Conservation (phyloP, 2,113 vertebrate species). For the Cyanoliseus patagonus region DNA sequence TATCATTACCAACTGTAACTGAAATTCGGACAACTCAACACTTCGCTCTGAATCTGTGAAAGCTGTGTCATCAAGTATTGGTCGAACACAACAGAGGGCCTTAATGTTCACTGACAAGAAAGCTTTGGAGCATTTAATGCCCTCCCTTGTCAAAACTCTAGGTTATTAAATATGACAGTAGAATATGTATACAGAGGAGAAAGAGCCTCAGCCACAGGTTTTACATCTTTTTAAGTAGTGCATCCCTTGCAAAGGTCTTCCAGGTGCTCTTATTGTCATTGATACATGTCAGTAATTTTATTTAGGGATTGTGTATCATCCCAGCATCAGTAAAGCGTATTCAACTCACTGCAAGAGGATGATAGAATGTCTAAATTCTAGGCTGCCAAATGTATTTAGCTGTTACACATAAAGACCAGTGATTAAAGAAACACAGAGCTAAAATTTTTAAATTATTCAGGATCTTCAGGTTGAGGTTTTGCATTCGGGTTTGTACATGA, state of each 20-base stretch:
- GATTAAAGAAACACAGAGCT: neutral
- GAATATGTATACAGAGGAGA: neutral
- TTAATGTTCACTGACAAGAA: conserved; percentile 16
- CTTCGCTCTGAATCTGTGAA: neutral
- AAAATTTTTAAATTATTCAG: neutral
- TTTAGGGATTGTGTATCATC: neutral
- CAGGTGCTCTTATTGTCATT: neutral
- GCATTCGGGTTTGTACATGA: neutral
- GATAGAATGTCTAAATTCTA: neutral
- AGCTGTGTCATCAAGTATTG: conserved; percentile 14
- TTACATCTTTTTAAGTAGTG: neutral
- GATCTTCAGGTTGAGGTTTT: neutral
- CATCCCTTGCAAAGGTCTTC: neutral
- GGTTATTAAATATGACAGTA: neutral
- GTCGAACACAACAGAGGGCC: neutral
- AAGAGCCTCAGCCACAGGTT: neutral
- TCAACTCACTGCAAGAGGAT: neutral
- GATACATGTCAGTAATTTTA: neutral
- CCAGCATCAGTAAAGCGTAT: neutral
- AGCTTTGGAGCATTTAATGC: neutral
- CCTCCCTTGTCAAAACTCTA: neutral
- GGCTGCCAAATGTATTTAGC: neutral
- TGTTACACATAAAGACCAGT: neutral
- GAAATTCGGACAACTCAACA: conserved; percentile 1
- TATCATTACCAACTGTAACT: conserved; percentile 13